Base-by-base conservation (phyloP, 23 tunicate species). In the Halocynthia aurantium region DNA sequence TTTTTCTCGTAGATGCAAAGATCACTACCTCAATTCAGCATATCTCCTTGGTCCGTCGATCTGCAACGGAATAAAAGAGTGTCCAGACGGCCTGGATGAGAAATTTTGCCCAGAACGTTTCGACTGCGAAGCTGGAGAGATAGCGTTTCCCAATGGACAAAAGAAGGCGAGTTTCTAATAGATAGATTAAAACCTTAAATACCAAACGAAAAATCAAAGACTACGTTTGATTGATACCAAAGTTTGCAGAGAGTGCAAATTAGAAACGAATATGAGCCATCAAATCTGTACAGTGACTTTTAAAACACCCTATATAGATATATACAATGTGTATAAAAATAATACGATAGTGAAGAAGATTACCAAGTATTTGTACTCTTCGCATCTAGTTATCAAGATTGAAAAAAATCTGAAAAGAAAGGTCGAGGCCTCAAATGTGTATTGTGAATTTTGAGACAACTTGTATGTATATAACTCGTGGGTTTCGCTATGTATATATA, bases 41-140 rank as follows among this genome's bases (percentile, higher is more conserved):
- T 71, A 19, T 52, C 54, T 71, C 11, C 18, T 71, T 11, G 56
- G 56, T 50, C 65, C 10, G 55, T 72, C 85, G 50, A 53, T 81
- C 18, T 81, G 85, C 61, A 81, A 81, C 22, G 85, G 85, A 9
- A 74, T 81, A 7, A 62, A 15, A 8, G 85, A 81, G n/a, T 81
- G 85, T 73, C 17, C 20, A 49, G 57, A 55, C 40, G 85, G 85
- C 22, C 5, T 60, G 22, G 85, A 81, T 53, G 85, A 81, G 74
- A 5, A 22, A 17, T n/a, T 50, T 57, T 81, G 85, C 7, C 70
- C 65, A 19, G 50, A 61, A 11, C 56, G 80, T 22, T 72, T 81
- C 51, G 8, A 44, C 0, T 81, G 85, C 71, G 69, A 81, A 6
- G 85, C 78, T 15, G 85, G 85, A n/a, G 22, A 58, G 12, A 61